These are phyloP conservation scores for Etia nguti DNA, from an alignment of 2,113 vertebrate species.

Conservation along the genomic window DNA sequence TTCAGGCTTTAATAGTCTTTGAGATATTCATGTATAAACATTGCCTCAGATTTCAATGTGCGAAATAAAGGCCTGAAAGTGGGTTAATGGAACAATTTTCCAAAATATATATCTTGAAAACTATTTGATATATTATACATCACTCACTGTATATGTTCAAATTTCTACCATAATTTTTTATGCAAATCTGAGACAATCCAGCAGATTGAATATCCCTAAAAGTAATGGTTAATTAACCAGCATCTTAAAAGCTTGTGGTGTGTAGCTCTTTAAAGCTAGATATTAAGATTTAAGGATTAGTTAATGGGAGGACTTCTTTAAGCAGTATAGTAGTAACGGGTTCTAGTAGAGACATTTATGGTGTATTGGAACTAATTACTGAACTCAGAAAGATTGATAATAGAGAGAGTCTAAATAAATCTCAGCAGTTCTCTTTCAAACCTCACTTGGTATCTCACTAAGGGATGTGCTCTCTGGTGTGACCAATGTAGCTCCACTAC, in stretches of 20 bases:
- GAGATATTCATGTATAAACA: background rate
- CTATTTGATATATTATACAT: background rate
- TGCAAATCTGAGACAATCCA: background rate
- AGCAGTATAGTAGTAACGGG: background rate
- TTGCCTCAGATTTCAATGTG: too few species aligned
- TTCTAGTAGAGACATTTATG: background rate
- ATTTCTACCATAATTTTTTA: background rate
- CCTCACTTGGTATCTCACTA: background rate
- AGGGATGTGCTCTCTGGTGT: background rate
- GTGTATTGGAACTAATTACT: background rate
- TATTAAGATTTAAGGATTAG: background rate
- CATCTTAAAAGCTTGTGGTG: background rate
- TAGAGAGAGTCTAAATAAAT: background rate
- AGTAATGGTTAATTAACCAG: background rate
- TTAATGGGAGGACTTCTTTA: background rate
- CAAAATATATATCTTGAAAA: background rate
- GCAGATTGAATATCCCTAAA: background rate
- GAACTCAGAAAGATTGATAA: background rate
- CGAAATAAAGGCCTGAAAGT: background rate
- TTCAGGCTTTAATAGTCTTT: background rate
- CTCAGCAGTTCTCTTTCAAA: background rate
- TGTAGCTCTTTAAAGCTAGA: fast-evolving
- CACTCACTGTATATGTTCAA: background rate
- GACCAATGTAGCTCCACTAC: background rate
- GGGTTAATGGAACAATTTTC: background rate